phyloP scores from a whole-genome alignment of 2,888 invertebrate species.

The Tubulanus polymorphus region DNA sequence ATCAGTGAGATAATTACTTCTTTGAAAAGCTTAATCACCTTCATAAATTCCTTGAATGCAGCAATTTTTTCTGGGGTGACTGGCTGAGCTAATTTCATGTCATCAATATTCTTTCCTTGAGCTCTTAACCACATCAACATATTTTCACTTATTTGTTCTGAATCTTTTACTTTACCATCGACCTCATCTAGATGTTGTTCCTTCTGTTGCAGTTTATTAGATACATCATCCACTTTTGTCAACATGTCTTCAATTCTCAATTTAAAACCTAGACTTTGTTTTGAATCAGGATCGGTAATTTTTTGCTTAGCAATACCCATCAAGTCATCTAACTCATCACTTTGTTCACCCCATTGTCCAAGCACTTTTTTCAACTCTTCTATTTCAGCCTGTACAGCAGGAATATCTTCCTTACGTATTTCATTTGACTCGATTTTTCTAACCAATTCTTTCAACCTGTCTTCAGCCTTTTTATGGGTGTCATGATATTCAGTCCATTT shows the following conservation, averaged over 20 bases:
- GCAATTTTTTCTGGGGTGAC: not conserved
- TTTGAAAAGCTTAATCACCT: too few species aligned
- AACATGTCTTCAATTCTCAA: too few species aligned
- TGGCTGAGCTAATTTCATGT: not conserved
- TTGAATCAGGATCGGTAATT: too few species aligned
- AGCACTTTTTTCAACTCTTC: conserved; percentile 59
- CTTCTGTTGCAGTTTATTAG: conserved; percentile 19
- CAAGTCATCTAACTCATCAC: conserved; percentile 38
- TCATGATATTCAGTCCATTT: conserved; percentile 72
- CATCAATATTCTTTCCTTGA: not conserved
- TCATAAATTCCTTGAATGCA: not conserved
- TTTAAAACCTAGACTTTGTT: too few species aligned
- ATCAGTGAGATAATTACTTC: too few species aligned
- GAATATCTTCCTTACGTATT: conserved; percentile 64
- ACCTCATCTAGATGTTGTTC: conserved; percentile 18
- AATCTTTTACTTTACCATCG: not conserved
- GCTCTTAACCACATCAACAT: not conserved
- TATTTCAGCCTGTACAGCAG: conserved; percentile 67
- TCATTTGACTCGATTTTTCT: conserved; percentile 76
- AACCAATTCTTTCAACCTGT: conserved; percentile 74
- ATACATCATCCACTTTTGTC: not conserved
- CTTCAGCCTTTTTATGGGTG: conserved; percentile 75
- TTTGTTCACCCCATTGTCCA: conserved; percentile 32
- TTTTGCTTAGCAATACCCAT: too few species aligned
- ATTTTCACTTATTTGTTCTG: not conserved